phyloP scores from a whole-genome alignment of 2,888 invertebrate species.

The Diaphora mendica region DNA sequence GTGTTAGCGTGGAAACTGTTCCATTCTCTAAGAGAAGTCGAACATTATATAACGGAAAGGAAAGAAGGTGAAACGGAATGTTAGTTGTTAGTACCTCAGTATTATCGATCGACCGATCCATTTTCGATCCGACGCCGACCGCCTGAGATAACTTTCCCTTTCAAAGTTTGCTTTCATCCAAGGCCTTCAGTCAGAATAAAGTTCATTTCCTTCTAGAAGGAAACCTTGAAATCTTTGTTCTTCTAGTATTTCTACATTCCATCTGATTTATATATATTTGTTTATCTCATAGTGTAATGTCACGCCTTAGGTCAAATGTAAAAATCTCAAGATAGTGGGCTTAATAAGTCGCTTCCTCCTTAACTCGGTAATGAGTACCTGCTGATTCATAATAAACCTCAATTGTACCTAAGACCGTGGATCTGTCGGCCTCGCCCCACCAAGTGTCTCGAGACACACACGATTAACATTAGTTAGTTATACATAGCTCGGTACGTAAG shows the following conservation, averaged over 20 bases:
- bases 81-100: constrained; percentile 61
- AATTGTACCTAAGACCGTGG: constrained; percentile 65
- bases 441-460: constrained; percentile 65
- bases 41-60: constrained; percentile 80
- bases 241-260: constrained; percentile 53
- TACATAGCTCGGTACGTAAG: constrained; percentile 64
- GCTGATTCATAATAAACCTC: constrained; percentile 60
- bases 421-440: constrained; percentile 72
- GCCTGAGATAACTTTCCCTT: constrained; percentile 55
- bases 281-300: constrained; percentile 52
- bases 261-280: constrained; percentile 50
- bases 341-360: constrained; percentile 68
- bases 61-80: constrained; percentile 83
- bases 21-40: constrained; percentile 76
- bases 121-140: constrained; percentile 43
- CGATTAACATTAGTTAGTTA: constrained; percentile 55
- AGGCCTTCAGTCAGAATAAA: constrained; percentile 55
- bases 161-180: constrained; percentile 50
- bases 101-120: constrained; percentile 54
- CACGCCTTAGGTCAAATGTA: constrained; percentile 63
- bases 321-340: constrained; percentile 57
- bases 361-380: constrained; percentile 62
- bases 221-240: constrained; percentile 67
- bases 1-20: constrained; percentile 79
- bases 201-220: constrained; percentile 74